A percentile compares a stretch with the other conserved stretches of the same genome.
Evolutionary conservation across 1,140 invertebrate species (phyloP).

Genomic region (Papilio polyxenes): DNA sequence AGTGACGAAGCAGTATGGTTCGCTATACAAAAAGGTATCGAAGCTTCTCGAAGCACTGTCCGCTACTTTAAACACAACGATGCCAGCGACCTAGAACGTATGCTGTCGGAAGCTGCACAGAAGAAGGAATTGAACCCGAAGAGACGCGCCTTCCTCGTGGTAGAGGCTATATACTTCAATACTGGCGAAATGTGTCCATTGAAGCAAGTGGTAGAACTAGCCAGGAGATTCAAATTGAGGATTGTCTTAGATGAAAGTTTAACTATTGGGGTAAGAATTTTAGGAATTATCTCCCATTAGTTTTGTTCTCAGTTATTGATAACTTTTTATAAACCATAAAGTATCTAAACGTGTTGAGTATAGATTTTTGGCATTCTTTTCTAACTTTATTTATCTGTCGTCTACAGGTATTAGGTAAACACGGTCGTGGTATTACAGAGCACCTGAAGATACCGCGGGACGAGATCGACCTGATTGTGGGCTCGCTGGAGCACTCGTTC

Average conservation of each 20-base stretch:
- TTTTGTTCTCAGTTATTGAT: no score
- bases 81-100: slow-evolving; percentile 89
- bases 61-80: slow-evolving; percentile 97
- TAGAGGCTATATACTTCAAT: slow-evolving; percentile 97
- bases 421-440: slow-evolving; percentile 93
- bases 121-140: slow-evolving; percentile 87
- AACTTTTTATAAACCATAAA: no score
- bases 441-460: slow-evolving; percentile 89
- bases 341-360: no score
- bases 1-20: slow-evolving; percentile 96
- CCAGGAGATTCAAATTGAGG: slow-evolving; percentile 93
- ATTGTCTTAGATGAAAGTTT: slow-evolving; percentile 97
- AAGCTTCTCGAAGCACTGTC: slow-evolving; percentile 93
- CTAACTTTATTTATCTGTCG: neutral
- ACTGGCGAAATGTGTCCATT: slow-evolving; percentile 94
- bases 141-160: slow-evolving; percentile 93
- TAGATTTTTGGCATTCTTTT: neutral
- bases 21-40: slow-evolving; percentile 96
- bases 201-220: slow-evolving; percentile 89
- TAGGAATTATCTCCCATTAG: neutral
- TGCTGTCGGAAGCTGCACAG: slow-evolving; percentile 83
- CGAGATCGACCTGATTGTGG: slow-evolving; percentile 96
- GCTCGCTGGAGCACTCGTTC: slow-evolving; percentile 92
- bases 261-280: slow-evolving; percentile 89
- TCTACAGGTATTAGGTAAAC: slow-evolving; percentile 85